Evolutionary conservation across 1,140 invertebrate genomes (phyloP).

Genomic region (Nasonia giraulti): DNA sequence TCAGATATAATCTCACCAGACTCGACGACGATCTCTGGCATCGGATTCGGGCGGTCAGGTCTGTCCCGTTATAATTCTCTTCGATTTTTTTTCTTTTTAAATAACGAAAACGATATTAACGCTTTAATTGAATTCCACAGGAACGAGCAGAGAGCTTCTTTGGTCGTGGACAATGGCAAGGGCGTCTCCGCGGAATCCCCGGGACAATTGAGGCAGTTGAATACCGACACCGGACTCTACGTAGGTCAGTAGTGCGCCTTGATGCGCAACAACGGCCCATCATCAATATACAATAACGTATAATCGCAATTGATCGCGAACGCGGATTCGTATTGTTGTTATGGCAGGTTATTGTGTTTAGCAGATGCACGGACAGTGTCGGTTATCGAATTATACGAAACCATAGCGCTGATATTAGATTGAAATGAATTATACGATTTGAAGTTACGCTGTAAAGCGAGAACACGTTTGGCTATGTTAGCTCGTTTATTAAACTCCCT

Average conservation of each 20-base stretch:
- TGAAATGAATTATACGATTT: no score
- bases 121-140: constrained; percentile 73
- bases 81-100: no score
- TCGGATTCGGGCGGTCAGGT: constrained; percentile 90
- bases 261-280: not conserved
- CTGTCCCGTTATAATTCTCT: not conserved
- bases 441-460: no score
- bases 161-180: constrained; percentile 89
- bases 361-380: no score
- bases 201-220: constrained; percentile 87
- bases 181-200: constrained; percentile 86
- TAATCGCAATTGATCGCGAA: not conserved
- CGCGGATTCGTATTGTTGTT: no score
- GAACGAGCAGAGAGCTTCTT: constrained; percentile 87
- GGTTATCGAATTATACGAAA: no score
- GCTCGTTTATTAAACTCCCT: no score
- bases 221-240: constrained; percentile 89
- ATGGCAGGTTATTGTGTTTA: no score
- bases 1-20: constrained; percentile 89
- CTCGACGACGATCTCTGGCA: constrained; percentile 96
- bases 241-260: constrained; percentile 80
- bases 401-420: no score
- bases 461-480: no score
- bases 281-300: not conserved
- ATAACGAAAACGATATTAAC: no score